phyloP scores from a whole-genome alignment of 2,797 vertebrate genomes.

The Pogoniulus pusillus region DNA sequence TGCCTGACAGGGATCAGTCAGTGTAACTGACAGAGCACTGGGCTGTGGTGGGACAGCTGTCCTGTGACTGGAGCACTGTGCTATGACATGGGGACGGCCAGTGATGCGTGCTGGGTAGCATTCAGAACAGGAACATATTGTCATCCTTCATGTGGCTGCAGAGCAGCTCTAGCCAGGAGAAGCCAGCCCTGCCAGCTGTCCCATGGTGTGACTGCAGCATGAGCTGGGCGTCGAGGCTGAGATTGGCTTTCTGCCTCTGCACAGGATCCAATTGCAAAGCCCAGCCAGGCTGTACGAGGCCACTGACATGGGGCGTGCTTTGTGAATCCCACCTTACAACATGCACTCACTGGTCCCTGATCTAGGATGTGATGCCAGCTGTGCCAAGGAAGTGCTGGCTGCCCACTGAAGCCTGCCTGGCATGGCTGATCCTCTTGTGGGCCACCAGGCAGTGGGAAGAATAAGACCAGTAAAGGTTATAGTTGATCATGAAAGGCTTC shows the following conservation, averaged over 20 bases:
- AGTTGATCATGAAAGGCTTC: not conserved
- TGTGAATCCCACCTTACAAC: not conserved
- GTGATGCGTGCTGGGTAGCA: not conserved
- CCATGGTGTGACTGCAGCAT: accelerated
- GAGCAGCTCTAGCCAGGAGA: not conserved
- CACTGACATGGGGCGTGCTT: not conserved
- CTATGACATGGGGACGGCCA: accelerated
- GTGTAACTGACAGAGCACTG: not conserved
- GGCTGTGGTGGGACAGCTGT: not conserved
- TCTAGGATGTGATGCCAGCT: not conserved
- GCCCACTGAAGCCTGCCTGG: accelerated
- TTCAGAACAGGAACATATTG: not conserved
- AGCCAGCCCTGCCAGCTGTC: not conserved
- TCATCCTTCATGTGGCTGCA: not conserved
- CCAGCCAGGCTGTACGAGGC: not conserved
- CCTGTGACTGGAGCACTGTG: accelerated
- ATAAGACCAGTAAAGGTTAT: not conserved
- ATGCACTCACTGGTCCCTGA: accelerated
- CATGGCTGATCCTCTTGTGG: accelerated
- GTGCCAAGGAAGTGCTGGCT: accelerated
- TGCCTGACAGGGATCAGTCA: not conserved
- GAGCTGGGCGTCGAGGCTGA: not conserved
- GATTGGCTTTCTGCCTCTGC: not conserved
- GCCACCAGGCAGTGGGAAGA: not conserved
- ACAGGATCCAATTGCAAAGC: not conserved